Conservation (phyloP, 2,888 invertebrate genomes). For the Caenorhabditis angaria region DNA sequence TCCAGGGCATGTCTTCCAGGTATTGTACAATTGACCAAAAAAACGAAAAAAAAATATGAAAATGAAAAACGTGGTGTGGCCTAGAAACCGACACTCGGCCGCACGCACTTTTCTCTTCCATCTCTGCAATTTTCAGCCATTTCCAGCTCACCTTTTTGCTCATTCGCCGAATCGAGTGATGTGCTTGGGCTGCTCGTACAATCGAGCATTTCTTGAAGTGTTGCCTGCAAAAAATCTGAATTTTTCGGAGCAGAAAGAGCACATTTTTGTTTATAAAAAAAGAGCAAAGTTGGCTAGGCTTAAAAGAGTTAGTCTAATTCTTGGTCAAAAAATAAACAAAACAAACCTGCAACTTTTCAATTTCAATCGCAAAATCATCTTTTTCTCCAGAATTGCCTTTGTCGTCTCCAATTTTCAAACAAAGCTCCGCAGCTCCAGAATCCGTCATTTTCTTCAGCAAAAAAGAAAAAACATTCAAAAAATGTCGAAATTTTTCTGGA, state of each 20-base stretch:
- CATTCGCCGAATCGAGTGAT: slow-evolving; percentile 29
- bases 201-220: slow-evolving; percentile 47
- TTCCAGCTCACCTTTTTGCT: neutral
- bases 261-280: neutral
- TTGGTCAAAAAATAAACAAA: neutral
- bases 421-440: slow-evolving; percentile 15
- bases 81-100: too few relatives aligned
- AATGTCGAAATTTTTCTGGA: neutral
- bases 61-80: too few relatives aligned
- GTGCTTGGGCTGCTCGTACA: slow-evolving; percentile 49
- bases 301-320: neutral
- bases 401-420: slow-evolving; percentile 16
- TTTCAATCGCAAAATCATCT: slow-evolving; percentile 38
- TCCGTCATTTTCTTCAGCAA: slow-evolving; percentile 15
- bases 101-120: too few relatives aligned
- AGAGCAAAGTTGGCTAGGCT: neutral
- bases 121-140: neutral
- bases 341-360: slow-evolving; percentile 41
- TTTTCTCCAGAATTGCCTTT: slow-evolving; percentile 25
- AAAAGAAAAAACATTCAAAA: slow-evolving; percentile 18
- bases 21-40: too few relatives aligned
- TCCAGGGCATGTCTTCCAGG: too few relatives aligned
- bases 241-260: neutral
- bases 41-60: too few relatives aligned
- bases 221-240: slow-evolving; percentile 24